phyloP scores from a whole-genome alignment of 2,797 vertebrate species.

The Bradypodion ventrale region DNA sequence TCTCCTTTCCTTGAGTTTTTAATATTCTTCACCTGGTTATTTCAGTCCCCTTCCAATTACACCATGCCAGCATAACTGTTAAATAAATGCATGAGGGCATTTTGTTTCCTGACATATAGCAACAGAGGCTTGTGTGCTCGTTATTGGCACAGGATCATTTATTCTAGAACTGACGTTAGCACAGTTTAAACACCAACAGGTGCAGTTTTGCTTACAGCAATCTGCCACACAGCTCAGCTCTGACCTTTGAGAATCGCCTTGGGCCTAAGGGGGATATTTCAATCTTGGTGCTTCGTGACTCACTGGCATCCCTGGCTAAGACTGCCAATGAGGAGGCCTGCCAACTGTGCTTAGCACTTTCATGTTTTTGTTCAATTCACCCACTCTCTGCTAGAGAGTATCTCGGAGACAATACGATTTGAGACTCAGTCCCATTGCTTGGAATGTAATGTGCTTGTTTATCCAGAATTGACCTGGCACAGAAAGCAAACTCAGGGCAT shows the following conservation, averaged over 20 bases:
- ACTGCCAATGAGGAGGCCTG: neutral
- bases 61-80: constrained; percentile 52
- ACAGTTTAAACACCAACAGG: neutral
- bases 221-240: neutral
- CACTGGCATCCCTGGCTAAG: neutral
- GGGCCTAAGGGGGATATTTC: neutral
- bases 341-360: neutral
- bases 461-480: neutral
- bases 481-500: neutral
- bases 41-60: constrained; percentile 14
- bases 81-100: constrained; percentile 50
- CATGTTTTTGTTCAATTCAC: constrained; percentile 14
- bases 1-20: constrained; percentile 34
- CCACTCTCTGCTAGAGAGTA: neutral
- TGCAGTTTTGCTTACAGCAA: constrained; percentile 16
- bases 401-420: no score
- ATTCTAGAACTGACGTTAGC: neutral
- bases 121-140: constrained; percentile 18
- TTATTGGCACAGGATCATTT: constrained; percentile 11
- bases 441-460: neutral
- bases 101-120: constrained; percentile 42
- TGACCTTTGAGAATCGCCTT: constrained; percentile 10
- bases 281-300: neutral
- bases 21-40: constrained; percentile 49
- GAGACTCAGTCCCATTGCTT: neutral